phyloP scores from a whole-genome alignment of 2,113 vertebrate genomes.

The Lynx canadensis region DNA sequence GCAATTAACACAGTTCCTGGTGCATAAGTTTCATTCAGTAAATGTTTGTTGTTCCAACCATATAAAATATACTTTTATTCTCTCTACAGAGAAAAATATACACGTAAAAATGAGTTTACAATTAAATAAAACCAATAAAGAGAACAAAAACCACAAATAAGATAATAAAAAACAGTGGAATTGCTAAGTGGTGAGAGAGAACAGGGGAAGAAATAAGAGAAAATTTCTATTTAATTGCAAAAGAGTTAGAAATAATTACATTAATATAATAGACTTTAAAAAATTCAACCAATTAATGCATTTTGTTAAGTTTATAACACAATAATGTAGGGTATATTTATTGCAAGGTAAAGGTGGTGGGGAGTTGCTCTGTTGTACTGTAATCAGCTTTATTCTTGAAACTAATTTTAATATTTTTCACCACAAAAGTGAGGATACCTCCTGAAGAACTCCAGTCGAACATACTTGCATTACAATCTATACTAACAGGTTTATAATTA shows the following conservation, averaged over 20 bases:
- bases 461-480: not conserved
- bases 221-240: not conserved
- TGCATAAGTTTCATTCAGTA: not conserved
- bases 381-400: conserved; percentile 21
- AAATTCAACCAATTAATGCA: not conserved
- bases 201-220: not conserved
- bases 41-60: not conserved
- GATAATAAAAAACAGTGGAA: not conserved
- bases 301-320: not conserved
- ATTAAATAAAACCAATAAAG: not conserved
- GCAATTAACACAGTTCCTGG: not conserved
- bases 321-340: not conserved
- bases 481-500: conserved; percentile 52
- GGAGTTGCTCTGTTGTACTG: not conserved
- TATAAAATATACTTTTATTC: not conserved
- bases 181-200: not conserved
- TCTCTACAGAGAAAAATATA: not conserved
- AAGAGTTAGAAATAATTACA: not conserved
- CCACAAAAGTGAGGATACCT: not conserved
- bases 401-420: conserved; percentile 32
- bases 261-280: not conserved
- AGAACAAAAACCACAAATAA: not conserved
- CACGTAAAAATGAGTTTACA: not conserved
- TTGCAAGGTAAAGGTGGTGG: not conserved
- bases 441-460: not conserved